Conservation (phyloP, 2,888 invertebrate species). For the Tetranychus piercei region DNA sequence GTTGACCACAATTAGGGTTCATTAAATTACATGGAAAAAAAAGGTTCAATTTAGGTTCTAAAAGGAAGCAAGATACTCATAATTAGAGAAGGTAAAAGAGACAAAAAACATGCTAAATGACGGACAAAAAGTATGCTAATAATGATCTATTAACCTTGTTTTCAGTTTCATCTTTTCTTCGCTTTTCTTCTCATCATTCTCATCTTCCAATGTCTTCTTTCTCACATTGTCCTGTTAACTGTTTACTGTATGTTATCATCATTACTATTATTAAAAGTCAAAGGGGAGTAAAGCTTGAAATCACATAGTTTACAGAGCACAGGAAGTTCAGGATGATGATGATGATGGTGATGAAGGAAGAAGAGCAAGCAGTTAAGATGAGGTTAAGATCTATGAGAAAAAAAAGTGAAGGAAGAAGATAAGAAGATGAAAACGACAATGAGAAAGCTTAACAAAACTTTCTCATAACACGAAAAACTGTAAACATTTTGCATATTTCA, state of each 20-base stretch:
- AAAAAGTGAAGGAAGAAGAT: background rate
- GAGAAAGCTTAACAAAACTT: background rate
- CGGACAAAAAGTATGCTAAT: too few relatives aligned
- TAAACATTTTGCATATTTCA: too few relatives aligned
- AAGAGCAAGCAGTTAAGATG: background rate
- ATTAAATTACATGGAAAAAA: too few relatives aligned
- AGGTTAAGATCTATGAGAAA: background rate
- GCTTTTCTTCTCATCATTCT: background rate
- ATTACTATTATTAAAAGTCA: background rate
- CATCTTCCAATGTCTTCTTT: background rate
- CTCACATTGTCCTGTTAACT: background rate
- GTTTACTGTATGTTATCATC: background rate
- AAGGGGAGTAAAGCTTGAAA: background rate
- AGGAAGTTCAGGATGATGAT: conserved; percentile 6
- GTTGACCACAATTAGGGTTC: too few relatives aligned
- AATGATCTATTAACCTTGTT: too few relatives aligned
- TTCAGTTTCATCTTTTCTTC: too few relatives aligned
- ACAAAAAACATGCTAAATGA: too few relatives aligned
- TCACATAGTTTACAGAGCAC: background rate
- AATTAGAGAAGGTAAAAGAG: too few relatives aligned
- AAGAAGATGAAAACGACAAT: background rate
- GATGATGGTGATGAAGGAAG: background rate
- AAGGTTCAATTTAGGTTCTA: too few relatives aligned
- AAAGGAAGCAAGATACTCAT: too few relatives aligned
- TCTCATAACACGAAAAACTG: background rate